Conservation (phyloP, 92 coral and sea anemone species). For the Plumapathes pennacea region DNA sequence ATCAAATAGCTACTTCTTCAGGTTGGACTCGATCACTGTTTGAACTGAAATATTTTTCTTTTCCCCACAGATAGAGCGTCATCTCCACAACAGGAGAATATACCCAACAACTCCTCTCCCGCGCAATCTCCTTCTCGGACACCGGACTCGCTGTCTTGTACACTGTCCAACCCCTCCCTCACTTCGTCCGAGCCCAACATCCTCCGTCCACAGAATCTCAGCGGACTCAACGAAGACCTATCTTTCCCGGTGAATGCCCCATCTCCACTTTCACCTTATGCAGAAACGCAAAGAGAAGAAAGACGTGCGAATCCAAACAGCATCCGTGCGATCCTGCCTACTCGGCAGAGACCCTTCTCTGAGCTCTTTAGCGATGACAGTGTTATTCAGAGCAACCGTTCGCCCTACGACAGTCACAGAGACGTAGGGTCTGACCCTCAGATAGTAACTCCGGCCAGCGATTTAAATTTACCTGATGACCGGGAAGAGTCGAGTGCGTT, state of each 20-base stretch:
- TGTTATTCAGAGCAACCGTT: constrained; percentile 13
- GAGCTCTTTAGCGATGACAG: constrained; percentile 60
- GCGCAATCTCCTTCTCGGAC: constrained; percentile 3
- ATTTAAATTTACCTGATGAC: neutral
- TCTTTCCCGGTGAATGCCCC: constrained; percentile 37
- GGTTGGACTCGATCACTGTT: no score
- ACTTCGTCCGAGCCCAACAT: constrained; percentile 81
- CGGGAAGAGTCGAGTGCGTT: constrained; percentile 1
- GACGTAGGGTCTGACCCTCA: neutral
- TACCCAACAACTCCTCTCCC: constrained; percentile 41
- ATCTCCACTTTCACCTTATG: constrained; percentile 69
- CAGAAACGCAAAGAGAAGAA: constrained; percentile 11
- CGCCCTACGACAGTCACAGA: neutral
- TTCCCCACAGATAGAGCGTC: constrained; percentile 13
- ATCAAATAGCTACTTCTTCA: no score
- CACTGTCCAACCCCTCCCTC: constrained; percentile 67
- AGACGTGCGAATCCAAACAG: constrained; percentile 10
- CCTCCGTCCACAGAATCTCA: constrained; percentile 56
- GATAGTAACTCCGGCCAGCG: neutral
- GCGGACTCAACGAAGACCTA: constrained; percentile 32
- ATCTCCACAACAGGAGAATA: constrained; percentile 55
- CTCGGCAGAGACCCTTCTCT: constrained; percentile 74
- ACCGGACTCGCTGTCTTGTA: no score
- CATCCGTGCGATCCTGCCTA: constrained; percentile 45
- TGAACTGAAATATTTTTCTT: neutral